Conservation (phyloP, 2,888 invertebrate species). For the Drosophila mulleri region DNA sequence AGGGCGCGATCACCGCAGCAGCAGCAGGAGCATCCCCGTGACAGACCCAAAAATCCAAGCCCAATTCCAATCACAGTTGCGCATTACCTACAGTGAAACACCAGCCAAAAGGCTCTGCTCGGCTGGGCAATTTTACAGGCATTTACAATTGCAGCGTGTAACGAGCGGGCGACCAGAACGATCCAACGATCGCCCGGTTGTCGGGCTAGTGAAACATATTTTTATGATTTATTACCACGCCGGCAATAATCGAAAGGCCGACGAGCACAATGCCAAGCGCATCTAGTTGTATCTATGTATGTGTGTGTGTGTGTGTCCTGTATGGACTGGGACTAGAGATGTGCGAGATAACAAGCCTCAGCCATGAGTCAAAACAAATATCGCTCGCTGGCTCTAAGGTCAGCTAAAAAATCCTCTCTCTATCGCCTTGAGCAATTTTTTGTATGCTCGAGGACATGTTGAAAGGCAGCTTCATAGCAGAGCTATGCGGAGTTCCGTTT, state of each 20-base stretch:
- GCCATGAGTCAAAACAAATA: conserved; percentile 77
- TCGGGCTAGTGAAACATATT: conserved; percentile 74
- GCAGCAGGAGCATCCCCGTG: conserved; percentile 37
- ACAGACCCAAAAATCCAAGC: conserved; percentile 32
- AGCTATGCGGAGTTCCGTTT: conserved; percentile 3
- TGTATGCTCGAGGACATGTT: conserved; percentile 77
- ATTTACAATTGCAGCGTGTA: conserved; percentile 77
- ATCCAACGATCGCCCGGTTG: conserved; percentile 54
- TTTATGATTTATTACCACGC: conserved; percentile 84
- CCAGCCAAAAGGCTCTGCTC: conserved; percentile 13
- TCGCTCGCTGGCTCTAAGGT: conserved; percentile 29
- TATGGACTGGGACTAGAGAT: conserved; percentile 19
- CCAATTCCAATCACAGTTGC: conserved; percentile 24
- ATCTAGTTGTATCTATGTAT: conserved; percentile 6
- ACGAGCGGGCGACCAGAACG: conserved; percentile 69
- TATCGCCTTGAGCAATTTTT: conserved; percentile 48
- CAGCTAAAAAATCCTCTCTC: conserved; percentile 40
- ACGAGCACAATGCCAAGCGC: conserved; percentile 52
- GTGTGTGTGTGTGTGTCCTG: conserved; percentile 39
- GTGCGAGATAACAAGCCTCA: conserved; percentile 68
- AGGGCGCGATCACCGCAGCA: conserved; percentile 78
- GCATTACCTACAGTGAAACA: conserved; percentile 46
- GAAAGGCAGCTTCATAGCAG: conserved; percentile 60
- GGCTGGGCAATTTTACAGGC: conserved; percentile 67
- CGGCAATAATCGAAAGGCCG: conserved; percentile 78